Evolutionary conservation across 2,797 vertebrate genomes (phyloP).

Genomic region (Petrocephalus schoutedeni): DNA sequence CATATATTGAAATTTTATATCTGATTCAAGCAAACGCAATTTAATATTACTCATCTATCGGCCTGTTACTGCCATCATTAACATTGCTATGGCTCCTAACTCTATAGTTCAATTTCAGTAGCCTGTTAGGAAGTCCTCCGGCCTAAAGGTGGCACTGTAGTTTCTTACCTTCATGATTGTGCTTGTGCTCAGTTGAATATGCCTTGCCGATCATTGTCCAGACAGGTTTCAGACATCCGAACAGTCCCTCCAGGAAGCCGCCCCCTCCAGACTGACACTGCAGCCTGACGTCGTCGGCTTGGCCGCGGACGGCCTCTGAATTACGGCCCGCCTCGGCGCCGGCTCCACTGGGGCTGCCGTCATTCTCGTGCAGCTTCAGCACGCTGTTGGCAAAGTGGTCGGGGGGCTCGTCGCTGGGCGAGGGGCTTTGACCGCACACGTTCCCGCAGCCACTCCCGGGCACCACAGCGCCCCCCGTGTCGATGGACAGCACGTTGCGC

Average conservation of each 20-base stretch:
- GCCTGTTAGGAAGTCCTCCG: neutral
- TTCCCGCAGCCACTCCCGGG: conserved; percentile 30
- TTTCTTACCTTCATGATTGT: conserved; percentile 75
- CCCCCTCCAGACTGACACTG: conserved; percentile 73
- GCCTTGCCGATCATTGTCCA: conserved; percentile 97
- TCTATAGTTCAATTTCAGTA: neutral
- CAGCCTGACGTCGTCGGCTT: conserved; percentile 64
- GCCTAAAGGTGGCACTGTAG: neutral
- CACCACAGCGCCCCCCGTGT: conserved; percentile 62
- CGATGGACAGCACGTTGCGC: conserved; percentile 79
- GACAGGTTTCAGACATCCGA: conserved; percentile 86
- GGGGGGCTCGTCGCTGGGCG: conserved; percentile 67
- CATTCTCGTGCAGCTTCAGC: conserved; percentile 76
- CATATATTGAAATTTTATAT: neutral
- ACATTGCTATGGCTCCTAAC: neutral
- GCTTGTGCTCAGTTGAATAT: conserved; percentile 89
- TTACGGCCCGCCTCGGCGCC: conserved; percentile 54
- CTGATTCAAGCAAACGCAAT: neutral
- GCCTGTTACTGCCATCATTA: neutral
- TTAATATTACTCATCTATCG: neutral
- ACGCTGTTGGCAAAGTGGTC: conserved; percentile 79
- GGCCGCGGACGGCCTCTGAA: conserved; percentile 52
- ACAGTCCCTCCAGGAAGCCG: conserved; percentile 87
- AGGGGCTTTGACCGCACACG: conserved; percentile 59
- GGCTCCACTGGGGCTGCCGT: conserved; percentile 50